phyloP scores from a whole-genome alignment of 2,888 invertebrate genomes.

The Dasysyrphus albostriatus region DNA sequence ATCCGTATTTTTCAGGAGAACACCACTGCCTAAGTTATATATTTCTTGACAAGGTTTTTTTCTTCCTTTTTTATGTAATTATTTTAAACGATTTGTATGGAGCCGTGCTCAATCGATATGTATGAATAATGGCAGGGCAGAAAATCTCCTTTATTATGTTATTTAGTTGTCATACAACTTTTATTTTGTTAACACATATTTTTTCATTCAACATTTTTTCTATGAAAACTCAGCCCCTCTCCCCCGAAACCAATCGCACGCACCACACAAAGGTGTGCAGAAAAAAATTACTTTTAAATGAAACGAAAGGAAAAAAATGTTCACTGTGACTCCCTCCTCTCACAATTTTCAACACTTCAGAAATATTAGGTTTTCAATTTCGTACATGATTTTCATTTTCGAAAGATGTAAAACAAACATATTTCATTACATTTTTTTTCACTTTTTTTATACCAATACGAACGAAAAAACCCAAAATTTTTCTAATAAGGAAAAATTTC shows the following conservation, averaged over 20 bases:
- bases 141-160: slow-evolving; percentile 54
- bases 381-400: slow-evolving; percentile 39
- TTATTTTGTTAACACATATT: slow-evolving; percentile 64
- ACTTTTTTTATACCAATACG: slow-evolving; percentile 17
- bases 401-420: slow-evolving; percentile 26
- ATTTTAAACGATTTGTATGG: slow-evolving; percentile 32
- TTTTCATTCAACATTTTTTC: slow-evolving; percentile 70
- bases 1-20: background rate
- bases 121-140: slow-evolving; percentile 50
- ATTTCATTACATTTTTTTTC: slow-evolving; percentile 60
- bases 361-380: slow-evolving; percentile 41
- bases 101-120: slow-evolving; percentile 65
- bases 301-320: slow-evolving; percentile 35
- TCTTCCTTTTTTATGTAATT: slow-evolving; percentile 63
- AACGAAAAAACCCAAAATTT: slow-evolving; percentile 11
- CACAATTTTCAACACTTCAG: slow-evolving; percentile 31
- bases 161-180: slow-evolving; percentile 68
- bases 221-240: slow-evolving; percentile 40
- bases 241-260: slow-evolving; percentile 24
- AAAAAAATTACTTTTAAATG: slow-evolving; percentile 35
- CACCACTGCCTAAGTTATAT: background rate
- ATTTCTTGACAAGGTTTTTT: background rate
- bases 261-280: slow-evolving; percentile 44
- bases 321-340: slow-evolving; percentile 18
- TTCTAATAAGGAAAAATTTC: slow-evolving; percentile 65